Evolutionary conservation across 2,797 vertebrate genomes (phyloP), one percentile per base, ranked within the genome.

Genomic region (Ispidina picta): DNA sequence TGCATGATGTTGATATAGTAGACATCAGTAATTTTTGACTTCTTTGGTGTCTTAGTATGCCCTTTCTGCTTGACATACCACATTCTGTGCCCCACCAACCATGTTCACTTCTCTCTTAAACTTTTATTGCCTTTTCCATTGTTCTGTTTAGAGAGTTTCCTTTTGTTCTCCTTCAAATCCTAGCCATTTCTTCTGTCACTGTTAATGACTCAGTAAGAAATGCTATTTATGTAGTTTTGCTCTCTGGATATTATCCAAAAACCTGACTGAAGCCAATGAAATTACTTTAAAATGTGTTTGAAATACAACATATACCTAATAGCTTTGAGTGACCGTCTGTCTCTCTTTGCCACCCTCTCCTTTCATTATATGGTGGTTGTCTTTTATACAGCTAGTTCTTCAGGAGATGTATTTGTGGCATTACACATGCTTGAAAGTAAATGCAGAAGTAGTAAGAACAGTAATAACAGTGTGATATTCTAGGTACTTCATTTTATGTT

Each of bases 381-480:
- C 60, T 93, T 62, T 80, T 8, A 26, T 16, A 44, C 19, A 75
- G 25, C 46, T 31, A 39, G n/a, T 31, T 69, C 51, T 91, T 92
- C 63, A 39, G 75, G 79, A 88, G 76, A 70, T 5, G 0, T 73
- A 65, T 73, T 72, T 64, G 70, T 89, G 65, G 48, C 29, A 54
- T 90, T 93, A 31, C 37, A 31, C 65, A 62, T 56, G 52, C 66
- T 72, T 44, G 62, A 83, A 28, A 83, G 59, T 72, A 82, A 70
- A 55, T 71, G 69, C 69, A 74, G 77, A 56, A 79, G 33, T 85
- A 70, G 55, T 75, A 90, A 71, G n/a, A 80, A 81, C 14, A 89
- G 85, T 69, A 75, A 68, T 37, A 86, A 88, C 83, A 90, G 83
- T 81, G 52, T 70, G 48, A 33, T 66, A 90, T 86, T 90, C 76